Percentiles rank a stretch among this genome's conserved stretches.
Conservation (phyloP, 1,140 invertebrate genomes). For the Marisa cornuarietis region DNA sequence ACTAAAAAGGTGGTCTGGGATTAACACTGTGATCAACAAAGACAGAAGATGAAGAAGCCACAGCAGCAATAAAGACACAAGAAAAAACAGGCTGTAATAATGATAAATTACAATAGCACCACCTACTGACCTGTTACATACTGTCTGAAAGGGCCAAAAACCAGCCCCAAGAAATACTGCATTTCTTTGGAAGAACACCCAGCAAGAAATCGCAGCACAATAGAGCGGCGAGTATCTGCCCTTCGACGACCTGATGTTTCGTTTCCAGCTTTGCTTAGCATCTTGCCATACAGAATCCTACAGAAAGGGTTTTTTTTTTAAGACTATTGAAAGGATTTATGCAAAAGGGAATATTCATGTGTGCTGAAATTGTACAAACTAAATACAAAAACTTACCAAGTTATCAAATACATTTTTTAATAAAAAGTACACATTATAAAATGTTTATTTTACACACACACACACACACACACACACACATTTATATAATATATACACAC, state of each 20-base stretch:
- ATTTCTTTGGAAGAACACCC: constrained; percentile 83
- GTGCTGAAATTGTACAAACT: too few species aligned
- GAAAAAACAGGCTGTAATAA: not conserved
- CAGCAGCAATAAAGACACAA: constrained; percentile 3
- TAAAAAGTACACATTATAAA: too few species aligned
- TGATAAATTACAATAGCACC: not conserved
- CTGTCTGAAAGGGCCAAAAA: constrained; percentile 78
- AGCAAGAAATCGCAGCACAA: constrained; percentile 85
- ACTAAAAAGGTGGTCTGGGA: not conserved
- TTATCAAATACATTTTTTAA: too few species aligned
- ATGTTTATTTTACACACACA: too few species aligned
- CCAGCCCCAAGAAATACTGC: constrained; percentile 81
- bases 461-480: too few species aligned
- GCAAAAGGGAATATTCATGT: too few species aligned
- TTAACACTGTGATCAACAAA: not conserved
- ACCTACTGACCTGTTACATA: constrained; percentile 67
- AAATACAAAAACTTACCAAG: too few species aligned
- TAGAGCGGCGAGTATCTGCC: constrained; percentile 73
- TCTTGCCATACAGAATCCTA: constrained; percentile 87
- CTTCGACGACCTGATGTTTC: constrained; percentile 79
- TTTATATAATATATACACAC: too few species aligned
- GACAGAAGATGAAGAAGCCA: not conserved
- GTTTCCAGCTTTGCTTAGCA: constrained; percentile 79
- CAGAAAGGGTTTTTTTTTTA: too few species aligned
- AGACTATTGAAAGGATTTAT: too few species aligned